These are phyloP conservation scores for Uria aalge DNA, from an alignment of 2,113 vertebrate genomes.

Conservation along the genomic window DNA sequence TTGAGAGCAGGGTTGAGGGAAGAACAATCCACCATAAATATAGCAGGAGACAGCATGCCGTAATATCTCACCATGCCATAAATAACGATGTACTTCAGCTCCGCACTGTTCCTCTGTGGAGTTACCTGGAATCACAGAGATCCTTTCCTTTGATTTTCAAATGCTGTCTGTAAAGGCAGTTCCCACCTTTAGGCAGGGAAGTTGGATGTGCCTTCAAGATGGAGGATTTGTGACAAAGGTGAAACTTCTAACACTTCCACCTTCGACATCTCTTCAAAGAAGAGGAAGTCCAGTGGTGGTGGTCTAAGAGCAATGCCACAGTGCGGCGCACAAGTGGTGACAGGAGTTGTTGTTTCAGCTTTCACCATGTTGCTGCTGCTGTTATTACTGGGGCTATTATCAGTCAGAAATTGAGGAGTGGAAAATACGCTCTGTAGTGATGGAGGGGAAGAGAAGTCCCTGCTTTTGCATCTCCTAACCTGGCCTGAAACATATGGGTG, in stretches of 20 bases:
- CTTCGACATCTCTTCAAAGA: not conserved
- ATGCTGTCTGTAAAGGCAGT: not conserved
- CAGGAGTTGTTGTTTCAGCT: not conserved
- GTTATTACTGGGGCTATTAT: not conserved
- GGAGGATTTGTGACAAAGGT: not conserved
- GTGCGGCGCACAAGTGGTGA: not conserved
- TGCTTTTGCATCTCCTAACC: not conserved
- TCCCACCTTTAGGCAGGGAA: not conserved
- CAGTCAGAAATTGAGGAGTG: not conserved
- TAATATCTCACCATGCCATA: slow-evolving; percentile 14
- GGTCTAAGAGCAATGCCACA: not conserved
- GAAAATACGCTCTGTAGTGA: not conserved
- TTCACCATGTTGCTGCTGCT: not conserved
- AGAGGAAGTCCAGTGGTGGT: not conserved
- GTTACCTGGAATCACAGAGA: not conserved
- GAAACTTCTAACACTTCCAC: not conserved
- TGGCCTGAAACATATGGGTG: not conserved
- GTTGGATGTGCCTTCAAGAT: not conserved
- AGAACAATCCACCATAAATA: slow-evolving; percentile 28
- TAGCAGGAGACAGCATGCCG: not conserved
- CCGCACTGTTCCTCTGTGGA: not conserved
- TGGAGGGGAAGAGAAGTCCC: not conserved
- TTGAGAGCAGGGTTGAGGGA: slow-evolving; percentile 1
- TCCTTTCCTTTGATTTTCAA: not conserved
- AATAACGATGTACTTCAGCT: not conserved